phyloP scores from a whole-genome alignment of 2,888 invertebrate genomes.

The Rugalucina vietnamica region DNA sequence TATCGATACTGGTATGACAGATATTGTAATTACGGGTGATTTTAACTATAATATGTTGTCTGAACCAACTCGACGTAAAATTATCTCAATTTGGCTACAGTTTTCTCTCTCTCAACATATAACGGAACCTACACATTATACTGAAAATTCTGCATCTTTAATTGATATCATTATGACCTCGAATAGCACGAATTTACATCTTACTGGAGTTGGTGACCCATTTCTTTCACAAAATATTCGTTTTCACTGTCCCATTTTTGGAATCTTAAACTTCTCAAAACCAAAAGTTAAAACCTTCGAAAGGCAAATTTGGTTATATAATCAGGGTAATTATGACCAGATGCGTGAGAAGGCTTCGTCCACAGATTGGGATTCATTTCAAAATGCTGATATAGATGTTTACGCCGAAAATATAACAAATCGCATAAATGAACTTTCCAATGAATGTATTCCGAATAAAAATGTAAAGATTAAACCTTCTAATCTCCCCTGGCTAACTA shows the following conservation, averaged over 20 bases:
- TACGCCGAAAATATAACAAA: not conserved
- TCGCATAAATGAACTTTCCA: no score
- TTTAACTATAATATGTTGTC: conserved; percentile 1
- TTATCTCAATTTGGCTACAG: not conserved
- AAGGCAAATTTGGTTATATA: conserved; percentile 3
- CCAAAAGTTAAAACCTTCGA: no score
- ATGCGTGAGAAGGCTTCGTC: not conserved
- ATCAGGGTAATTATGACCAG: conserved; percentile 6
- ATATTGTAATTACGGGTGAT: not conserved
- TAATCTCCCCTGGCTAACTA: not conserved
- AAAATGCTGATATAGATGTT: not conserved
- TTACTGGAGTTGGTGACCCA: not conserved
- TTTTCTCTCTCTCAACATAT: not conserved
- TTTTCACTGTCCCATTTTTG: conserved; percentile 7
- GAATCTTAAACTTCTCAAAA: no score
- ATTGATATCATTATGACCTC: not conserved
- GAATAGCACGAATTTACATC: not conserved
- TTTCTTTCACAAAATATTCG: not conserved
- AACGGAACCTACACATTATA: conserved; percentile 8
- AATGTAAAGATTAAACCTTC: no score
- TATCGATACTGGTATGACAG: not conserved
- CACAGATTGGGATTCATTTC: not conserved
- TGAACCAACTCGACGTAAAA: not conserved
- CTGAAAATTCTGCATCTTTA: not conserved
- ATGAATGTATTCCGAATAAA: no score